phyloP scores from a whole-genome alignment of 2,113 vertebrate genomes.

The Nycticryphes semicollaris region DNA sequence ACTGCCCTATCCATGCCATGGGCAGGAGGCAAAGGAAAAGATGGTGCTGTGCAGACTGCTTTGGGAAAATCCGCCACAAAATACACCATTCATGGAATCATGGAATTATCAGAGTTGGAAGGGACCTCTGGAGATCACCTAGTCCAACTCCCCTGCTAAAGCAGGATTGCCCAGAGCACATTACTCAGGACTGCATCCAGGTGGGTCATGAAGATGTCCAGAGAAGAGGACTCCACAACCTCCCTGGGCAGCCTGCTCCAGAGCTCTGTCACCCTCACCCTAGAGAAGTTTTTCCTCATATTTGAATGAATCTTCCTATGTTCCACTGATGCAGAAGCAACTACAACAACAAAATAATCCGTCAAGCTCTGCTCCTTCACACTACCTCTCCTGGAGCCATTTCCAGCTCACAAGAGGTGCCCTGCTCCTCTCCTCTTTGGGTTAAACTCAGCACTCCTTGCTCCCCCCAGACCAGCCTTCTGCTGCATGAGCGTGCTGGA shows the following conservation, averaged over 20 bases:
- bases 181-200: too few species aligned
- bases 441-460: neutral
- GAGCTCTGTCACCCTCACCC: too few species aligned
- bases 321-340: neutral
- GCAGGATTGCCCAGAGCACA: too few species aligned
- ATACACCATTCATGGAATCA: neutral
- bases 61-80: neutral
- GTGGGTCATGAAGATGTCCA: too few species aligned
- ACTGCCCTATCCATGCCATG: rapidly evolving
- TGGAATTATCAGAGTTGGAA: too few species aligned
- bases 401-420: neutral
- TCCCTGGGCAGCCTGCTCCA: too few species aligned
- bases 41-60: rapidly evolving
- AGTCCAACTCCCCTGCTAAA: too few species aligned
- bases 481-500: neutral
- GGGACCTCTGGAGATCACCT: too few species aligned
- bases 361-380: neutral
- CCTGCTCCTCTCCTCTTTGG: neutral
- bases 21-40: neutral
- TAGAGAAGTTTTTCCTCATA: too few species aligned
- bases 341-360: neutral
- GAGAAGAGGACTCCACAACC: too few species aligned
- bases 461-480: neutral
- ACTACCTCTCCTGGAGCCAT: neutral
- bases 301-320: too few species aligned